Base-by-base conservation (phyloP, 2,888 invertebrate genomes). In the Escarpia spicata region DNA sequence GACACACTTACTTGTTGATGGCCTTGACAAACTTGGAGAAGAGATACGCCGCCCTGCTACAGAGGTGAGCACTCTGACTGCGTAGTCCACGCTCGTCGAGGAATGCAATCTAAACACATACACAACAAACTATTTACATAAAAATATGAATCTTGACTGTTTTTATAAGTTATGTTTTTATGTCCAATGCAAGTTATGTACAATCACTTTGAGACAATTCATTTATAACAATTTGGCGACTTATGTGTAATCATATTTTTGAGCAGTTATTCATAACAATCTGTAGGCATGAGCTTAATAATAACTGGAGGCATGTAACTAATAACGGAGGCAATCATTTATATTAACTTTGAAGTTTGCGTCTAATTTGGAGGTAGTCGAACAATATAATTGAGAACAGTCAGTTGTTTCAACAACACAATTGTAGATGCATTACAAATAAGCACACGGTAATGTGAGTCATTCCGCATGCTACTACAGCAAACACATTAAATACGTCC, bases 1-100 rank as follows among this genome's bases (percentile, higher is more conserved):
- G 75, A 75, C 6, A 26, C 26, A 75, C 90, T 15, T 43, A 97
- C 97, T 97, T 97, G 93, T 93, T 93, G 90, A 97, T 96, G 93
- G 96, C 96, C 95, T 97, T 97, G 90, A 97, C 96, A 95, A 97
- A 97, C 93, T 97, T 96, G 12, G 97, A 97, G 95, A 97, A 97
- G 3, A 97, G 96, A 95, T 97, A 97, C 15, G 97, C 96, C 90
- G 97, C 96, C 31, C 97, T 95, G 92, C 97, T 97, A 91, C 97
- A 95, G 8, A 97, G 97, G 95, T 97, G 97, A 8, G 96, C 95
- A 92, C 96, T 96, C 0, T 94, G 93, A 94, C 97, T 97, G 91
- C 96, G 96, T 93, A 97, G 95, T 1, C 97, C 97, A 94, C 97
- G 95, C 91, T 96, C 96, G 95, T 97, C 97, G 89, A 97, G 95